Evolutionary conservation across 2,797 vertebrate species (phyloP).

Genomic region (Rhincodon typus): DNA sequence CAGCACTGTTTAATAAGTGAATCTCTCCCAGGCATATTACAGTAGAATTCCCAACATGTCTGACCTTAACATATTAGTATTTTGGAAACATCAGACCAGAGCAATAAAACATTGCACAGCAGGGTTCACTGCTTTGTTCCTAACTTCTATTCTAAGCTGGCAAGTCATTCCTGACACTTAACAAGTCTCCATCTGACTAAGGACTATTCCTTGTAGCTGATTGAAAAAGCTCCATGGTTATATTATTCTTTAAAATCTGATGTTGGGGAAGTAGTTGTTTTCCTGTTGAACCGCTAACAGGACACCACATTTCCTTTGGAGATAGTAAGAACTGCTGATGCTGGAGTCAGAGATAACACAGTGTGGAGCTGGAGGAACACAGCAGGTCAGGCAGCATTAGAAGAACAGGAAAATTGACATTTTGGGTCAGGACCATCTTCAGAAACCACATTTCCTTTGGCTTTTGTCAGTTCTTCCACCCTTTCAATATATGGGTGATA

Average conservation of each 20-base stretch:
- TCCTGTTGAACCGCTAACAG: background rate
- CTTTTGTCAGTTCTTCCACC: no score
- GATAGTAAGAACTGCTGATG: no score
- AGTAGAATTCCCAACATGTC: background rate
- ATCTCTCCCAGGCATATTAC: background rate
- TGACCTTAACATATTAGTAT: background rate
- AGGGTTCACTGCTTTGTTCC: conserved; percentile 1
- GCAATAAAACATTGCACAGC: background rate
- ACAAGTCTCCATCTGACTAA: background rate
- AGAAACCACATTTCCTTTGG: background rate
- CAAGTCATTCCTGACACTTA: background rate
- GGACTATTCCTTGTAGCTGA: background rate
- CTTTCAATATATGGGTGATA: no score
- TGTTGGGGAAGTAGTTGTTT: background rate
- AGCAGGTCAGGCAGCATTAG: no score
- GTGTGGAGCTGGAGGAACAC: no score
- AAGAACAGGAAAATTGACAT: no score
- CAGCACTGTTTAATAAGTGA: background rate
- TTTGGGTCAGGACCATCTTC: no score
- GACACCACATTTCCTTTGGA: background rate
- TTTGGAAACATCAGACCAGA: background rate
- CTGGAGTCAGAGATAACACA: no score
- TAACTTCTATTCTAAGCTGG: background rate
- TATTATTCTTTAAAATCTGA: background rate
- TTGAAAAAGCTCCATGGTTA: background rate